A percentile compares a stretch with the other conserved stretches of the same genome.
These are phyloP conservation scores for Calonectris borealis DNA, from an alignment of 2,113 vertebrate genomes.

Conservation along the genomic window DNA sequence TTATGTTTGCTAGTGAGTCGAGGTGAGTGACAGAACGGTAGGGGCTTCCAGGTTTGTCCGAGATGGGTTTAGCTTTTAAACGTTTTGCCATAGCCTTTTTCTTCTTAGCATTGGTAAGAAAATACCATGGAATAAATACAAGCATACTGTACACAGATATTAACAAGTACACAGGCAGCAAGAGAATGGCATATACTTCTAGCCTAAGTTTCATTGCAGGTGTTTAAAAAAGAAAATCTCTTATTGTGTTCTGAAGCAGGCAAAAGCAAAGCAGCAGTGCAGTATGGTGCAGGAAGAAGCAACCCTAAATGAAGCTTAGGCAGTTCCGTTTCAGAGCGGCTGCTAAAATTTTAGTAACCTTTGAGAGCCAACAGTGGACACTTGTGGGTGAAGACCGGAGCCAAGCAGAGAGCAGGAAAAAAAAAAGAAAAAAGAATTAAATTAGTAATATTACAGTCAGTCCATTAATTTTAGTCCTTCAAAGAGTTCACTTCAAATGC, in stretches of 20 bases:
- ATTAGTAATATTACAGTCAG: constrained; percentile 69
- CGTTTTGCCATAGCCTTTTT: constrained; percentile 85
- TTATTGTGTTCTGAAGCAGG: constrained; percentile 65
- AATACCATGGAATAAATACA: constrained; percentile 97
- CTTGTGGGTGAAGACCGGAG: constrained; percentile 68
- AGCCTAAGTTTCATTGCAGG: constrained; percentile 82
- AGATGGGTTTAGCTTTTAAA: constrained; percentile 87
- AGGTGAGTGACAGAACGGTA: constrained; percentile 89
- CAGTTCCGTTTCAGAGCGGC: constrained; percentile 60
- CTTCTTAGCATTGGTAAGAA: constrained; percentile 87
- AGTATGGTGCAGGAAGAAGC: constrained; percentile 55
- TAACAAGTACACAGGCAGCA: constrained; percentile 89
- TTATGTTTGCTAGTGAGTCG: constrained; percentile 84
- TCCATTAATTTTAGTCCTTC: constrained; percentile 55
- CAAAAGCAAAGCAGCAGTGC: constrained; percentile 68
- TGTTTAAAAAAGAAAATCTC: not conserved
- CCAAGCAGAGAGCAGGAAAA: constrained; percentile 73
- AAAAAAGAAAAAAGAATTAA: constrained; percentile 43
- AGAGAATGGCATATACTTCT: constrained; percentile 80
- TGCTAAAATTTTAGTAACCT: constrained; percentile 76
- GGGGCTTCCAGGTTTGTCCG: constrained; percentile 84
- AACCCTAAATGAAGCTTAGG: constrained; percentile 27
- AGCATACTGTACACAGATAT: constrained; percentile 92
- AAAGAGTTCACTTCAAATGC: constrained; percentile 50
- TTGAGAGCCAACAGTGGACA: constrained; percentile 73